Base-by-base conservation (phyloP, 2,797 vertebrate genomes). In the Tachyglossus aculeatus region DNA sequence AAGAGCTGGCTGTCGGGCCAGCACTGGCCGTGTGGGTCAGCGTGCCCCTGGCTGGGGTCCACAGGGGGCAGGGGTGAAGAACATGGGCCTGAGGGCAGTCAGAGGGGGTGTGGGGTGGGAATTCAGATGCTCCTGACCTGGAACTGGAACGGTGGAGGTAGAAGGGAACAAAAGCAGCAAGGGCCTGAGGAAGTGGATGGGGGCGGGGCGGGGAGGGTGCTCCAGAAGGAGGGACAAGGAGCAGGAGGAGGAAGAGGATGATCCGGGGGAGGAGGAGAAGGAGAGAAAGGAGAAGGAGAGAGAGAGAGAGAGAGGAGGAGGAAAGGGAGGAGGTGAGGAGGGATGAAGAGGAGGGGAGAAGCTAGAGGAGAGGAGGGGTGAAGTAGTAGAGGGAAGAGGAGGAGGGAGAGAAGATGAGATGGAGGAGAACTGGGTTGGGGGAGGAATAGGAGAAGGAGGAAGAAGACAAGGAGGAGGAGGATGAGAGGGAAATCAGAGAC, bases 401-500 rank as follows among this genome's bases (percentile, higher is more conserved):
- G 6, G 25, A 45, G 33, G n/a, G 18, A 14, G 29, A 32, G 37
- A 29, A 33, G 37, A 31, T 13, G 2, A 10, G 7, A 29, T 24
- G 9, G 21, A 43, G 21, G 43, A 65, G 25, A 54, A 11, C 24
- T n/a, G 14, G 14, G 24, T 0, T 0, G 39, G 22, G 4, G 12
- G 32, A 40, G 19, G 47, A 48, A 15, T 22, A 6, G 22, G 22
- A 13, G 29, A 67, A 59, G 24, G 12, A 41, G 57, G 14, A 45
- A n/a, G 38, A 4, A 41, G 41, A n/a, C n/a, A n/a, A n/a, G n/a
- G n/a, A n/a, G 70, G 67, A 52, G 47, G 5, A 21, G 47, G 7
- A 14, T 27, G 44, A 71, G 48, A 53, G 65, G 32, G 37, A 13
- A 43, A 57, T 36, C 39, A 52, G 44, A 22, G 41, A 55, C 45